Percentiles rank a stretch among this genome's conserved stretches.
phyloP scores from a whole-genome alignment of 2,888 invertebrate genomes.

The Eumerus sabulonum region DNA sequence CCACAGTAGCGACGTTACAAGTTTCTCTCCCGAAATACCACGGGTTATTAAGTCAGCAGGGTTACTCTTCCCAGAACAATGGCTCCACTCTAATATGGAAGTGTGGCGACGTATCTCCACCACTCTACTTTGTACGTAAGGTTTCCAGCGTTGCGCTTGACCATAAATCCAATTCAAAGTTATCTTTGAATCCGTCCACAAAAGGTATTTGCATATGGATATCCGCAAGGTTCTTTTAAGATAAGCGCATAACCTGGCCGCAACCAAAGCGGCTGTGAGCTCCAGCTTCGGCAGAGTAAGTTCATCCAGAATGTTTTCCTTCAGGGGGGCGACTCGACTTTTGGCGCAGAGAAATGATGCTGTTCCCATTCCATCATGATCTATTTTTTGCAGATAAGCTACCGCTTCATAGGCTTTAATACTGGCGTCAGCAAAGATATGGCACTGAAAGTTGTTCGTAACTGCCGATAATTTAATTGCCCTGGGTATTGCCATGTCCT shows the following conservation, averaged over 20 bases:
- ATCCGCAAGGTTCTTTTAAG: conserved; percentile 1
- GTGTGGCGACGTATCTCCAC: conserved; percentile 39
- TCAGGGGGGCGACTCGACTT: conserved; percentile 31
- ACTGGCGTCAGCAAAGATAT: conserved; percentile 49
- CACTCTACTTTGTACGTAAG: conserved; percentile 34
- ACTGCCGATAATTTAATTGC: conserved; percentile 4
- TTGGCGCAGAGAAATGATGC: conserved; percentile 36
- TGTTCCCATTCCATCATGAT: background rate
- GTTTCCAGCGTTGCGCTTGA: conserved; percentile 33
- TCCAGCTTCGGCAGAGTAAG: too few species aligned
- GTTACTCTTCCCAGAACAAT: conserved; percentile 38
- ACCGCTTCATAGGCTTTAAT: conserved; percentile 34
- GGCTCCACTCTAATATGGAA: conserved; percentile 19
- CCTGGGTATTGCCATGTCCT: too few species aligned
- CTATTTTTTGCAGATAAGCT: conserved; percentile 21
- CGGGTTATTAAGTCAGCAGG: conserved; percentile 35
- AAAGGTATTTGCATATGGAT: background rate
- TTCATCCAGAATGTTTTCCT: conserved; percentile 1
- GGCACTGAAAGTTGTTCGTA: too few species aligned
- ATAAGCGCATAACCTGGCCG: conserved; percentile 26
- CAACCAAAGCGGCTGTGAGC: conserved; percentile 2
- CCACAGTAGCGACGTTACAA: conserved; percentile 24
- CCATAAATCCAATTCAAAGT: conserved; percentile 34
- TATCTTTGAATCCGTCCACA: conserved; percentile 41
- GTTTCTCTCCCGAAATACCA: conserved; percentile 19